phyloP scores from a whole-genome alignment of 2,888 invertebrate genomes.

The Drosophila kuntzei region DNA sequence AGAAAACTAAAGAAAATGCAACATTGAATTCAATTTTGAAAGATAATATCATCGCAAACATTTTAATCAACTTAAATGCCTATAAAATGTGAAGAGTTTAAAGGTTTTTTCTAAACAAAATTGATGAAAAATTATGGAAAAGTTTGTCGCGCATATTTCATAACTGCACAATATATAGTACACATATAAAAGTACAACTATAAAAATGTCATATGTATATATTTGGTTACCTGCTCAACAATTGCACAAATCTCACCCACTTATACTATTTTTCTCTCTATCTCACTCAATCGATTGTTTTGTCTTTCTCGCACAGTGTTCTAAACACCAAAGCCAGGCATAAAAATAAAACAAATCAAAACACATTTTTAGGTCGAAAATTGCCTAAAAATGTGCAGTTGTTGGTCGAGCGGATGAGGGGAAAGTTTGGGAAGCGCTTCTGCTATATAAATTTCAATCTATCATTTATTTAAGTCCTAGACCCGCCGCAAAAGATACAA shows the following conservation, averaged over 20 bases:
- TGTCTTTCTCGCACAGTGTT: neutral
- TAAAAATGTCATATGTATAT: slow-evolving; percentile 45
- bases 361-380: slow-evolving; percentile 59
- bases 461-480: slow-evolving; percentile 81
- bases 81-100: slow-evolving; percentile 1
- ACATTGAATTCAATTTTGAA: slow-evolving; percentile 20
- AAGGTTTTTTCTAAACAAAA: slow-evolving; percentile 8
- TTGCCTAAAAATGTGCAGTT: slow-evolving; percentile 65
- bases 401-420: neutral
- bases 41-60: neutral
- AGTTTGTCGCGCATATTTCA: slow-evolving; percentile 44
- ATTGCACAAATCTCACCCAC: slow-evolving; percentile 40
- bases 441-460: slow-evolving; percentile 80
- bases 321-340: slow-evolving; percentile 20
- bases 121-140: slow-evolving; percentile 12
- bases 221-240: slow-evolving; percentile 58
- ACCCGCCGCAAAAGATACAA: slow-evolving; percentile 56
- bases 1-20: no score
- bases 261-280: neutral
- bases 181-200: slow-evolving; percentile 36
- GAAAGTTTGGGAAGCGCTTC: slow-evolving; percentile 15
- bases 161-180: slow-evolving; percentile 8
- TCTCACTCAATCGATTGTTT: neutral
- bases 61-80: slow-evolving; percentile 7
- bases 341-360: slow-evolving; percentile 55